Conservation (phyloP, 2,797 vertebrate species). For the Myotis myotis region DNA sequence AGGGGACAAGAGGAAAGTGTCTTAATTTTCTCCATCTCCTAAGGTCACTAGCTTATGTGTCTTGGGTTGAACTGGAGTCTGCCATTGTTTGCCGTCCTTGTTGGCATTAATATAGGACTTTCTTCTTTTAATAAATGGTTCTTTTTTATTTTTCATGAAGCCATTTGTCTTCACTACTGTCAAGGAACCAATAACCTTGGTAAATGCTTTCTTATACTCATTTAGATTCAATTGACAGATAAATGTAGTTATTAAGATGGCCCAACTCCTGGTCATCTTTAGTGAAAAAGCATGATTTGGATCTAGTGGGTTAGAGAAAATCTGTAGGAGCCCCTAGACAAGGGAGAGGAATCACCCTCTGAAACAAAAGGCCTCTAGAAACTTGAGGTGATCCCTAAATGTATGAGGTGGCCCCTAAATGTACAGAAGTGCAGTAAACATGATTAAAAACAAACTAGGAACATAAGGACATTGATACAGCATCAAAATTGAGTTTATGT, state of each 20-base stretch:
- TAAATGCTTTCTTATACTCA: background rate
- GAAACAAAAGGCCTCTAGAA: background rate
- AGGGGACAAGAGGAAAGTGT: background rate
- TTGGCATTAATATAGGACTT: background rate
- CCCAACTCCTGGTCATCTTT: background rate
- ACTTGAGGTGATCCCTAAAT: background rate
- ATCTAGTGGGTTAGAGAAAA: background rate
- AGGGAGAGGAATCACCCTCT: background rate
- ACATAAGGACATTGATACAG: background rate
- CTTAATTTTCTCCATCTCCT: background rate
- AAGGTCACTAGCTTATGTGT: background rate
- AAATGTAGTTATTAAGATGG: background rate
- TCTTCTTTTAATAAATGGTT: background rate
- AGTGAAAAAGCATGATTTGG: background rate
- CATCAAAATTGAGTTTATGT: background rate
- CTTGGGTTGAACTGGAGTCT: background rate
- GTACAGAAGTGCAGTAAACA: background rate
- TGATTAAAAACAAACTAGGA: background rate
- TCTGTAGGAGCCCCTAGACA: background rate
- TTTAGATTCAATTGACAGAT: background rate
- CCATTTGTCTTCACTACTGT: background rate
- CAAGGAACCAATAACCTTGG: conserved; percentile 5
- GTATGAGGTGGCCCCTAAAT: accelerated
- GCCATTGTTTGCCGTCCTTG: background rate
- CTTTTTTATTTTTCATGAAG: background rate